Percentiles rank a stretch among this genome's conserved stretches.
These are phyloP conservation scores for Zygogramma bicolorata DNA, from an alignment of 2,888 invertebrate species.

Conservation along the genomic window DNA sequence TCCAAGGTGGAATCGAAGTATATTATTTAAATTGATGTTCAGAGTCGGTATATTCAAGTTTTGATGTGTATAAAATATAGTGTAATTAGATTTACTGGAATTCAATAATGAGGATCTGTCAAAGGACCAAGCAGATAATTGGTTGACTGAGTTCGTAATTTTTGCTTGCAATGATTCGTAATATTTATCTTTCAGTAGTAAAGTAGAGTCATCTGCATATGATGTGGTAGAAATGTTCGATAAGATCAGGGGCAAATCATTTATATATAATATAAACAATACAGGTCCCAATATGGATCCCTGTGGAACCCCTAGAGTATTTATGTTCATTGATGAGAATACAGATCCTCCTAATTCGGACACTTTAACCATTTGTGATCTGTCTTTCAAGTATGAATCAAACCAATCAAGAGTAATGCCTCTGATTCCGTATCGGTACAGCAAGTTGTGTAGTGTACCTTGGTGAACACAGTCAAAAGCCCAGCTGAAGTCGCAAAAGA, in stretches of 20 bases:
- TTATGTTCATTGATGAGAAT: not conserved
- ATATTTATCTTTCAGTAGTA: too few species aligned
- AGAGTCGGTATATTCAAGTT: too few species aligned
- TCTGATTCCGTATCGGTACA: slow-evolving; percentile 6
- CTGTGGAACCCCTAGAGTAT: not conserved
- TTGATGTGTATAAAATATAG: too few species aligned
- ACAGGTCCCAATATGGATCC: slow-evolving; percentile 6
- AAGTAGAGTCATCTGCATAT: too few species aligned
- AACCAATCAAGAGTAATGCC: slow-evolving; percentile 15
- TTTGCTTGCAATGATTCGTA: too few species aligned
- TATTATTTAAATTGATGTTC: too few species aligned
- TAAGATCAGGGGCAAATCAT: too few species aligned
- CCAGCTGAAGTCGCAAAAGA: slow-evolving; percentile 2
- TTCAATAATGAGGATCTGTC: not conserved
- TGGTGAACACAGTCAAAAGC: slow-evolving; percentile 18
- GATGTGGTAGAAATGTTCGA: too few species aligned
- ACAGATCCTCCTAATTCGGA: not conserved
- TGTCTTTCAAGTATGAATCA: not conserved
- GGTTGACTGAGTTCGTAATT: not conserved
- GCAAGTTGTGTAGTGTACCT: not conserved
- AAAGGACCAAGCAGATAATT: not conserved
- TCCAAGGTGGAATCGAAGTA: too few species aligned
- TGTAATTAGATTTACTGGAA: too few species aligned
- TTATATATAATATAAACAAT: too few species aligned
- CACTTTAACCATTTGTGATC: not conserved